Percentiles rank a stretch among this genome's conserved stretches.
Conservation (phyloP, 2,113 vertebrate genomes). For the Canis aureus region DNA sequence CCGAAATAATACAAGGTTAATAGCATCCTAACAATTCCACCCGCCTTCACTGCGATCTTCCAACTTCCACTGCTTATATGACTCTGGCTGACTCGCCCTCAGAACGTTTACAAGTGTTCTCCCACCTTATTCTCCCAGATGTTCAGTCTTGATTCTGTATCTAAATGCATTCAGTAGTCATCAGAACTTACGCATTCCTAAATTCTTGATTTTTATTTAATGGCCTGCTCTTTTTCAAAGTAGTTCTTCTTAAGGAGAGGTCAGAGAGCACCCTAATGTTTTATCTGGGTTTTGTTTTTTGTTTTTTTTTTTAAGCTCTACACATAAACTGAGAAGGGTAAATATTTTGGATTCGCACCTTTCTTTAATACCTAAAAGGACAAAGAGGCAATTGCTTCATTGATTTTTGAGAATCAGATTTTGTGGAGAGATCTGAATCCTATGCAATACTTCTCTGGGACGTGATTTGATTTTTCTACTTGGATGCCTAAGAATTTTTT, state of each 20-base stretch:
- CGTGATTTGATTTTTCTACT: background rate
- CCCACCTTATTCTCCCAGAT: background rate
- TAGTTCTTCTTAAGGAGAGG: background rate
- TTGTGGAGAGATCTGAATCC: background rate
- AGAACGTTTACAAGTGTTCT: background rate
- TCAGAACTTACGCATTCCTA: background rate
- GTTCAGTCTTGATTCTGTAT: background rate
- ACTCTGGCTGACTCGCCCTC: background rate
- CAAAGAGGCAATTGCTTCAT: background rate
- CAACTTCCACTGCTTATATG: background rate
- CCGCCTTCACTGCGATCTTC: background rate
- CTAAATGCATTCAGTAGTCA: background rate
- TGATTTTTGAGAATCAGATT: background rate
- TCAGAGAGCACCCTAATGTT: background rate
- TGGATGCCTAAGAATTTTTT: background rate
- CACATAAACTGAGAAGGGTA: background rate
- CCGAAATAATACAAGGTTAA: background rate
- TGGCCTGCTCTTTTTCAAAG: background rate
- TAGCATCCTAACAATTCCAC: background rate
- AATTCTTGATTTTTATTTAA: background rate
- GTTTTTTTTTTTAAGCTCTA: background rate
- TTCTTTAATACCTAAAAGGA: slow-evolving; percentile 40
- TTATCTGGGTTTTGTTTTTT: background rate
- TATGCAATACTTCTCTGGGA: background rate
- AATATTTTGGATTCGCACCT: background rate